These are phyloP conservation scores for Formicarius rufipectus DNA, from an alignment of 2,113 vertebrate genomes.

Conservation along the genomic window DNA sequence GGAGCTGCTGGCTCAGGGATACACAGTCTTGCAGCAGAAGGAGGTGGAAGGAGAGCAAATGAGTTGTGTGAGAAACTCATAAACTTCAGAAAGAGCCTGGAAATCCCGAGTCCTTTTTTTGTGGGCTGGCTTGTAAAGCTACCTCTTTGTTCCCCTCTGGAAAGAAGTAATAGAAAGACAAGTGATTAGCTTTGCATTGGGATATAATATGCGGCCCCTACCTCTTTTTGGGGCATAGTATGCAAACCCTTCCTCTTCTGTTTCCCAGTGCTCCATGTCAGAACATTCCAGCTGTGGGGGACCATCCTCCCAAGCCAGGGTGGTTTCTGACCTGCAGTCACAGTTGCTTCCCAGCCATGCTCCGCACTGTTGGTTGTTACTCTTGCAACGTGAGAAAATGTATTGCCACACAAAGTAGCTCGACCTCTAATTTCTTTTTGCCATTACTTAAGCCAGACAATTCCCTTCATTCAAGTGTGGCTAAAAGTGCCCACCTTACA, in stretches of 20 bases:
- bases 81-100: neutral
- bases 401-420: neutral
- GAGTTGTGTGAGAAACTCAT: neutral
- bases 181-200: neutral
- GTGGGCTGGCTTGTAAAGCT: neutral
- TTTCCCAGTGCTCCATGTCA: neutral
- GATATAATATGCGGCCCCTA: neutral
- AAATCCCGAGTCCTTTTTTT: neutral
- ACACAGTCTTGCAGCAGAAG: neutral
- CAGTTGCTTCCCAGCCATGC: rapidly evolving
- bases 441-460: neutral
- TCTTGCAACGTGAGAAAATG: too few relatives aligned
- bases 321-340: neutral
- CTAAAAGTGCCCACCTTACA: neutral
- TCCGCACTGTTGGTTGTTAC: neutral
- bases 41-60: neutral
- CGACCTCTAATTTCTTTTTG: neutral
- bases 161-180: neutral
- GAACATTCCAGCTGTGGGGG: neutral
- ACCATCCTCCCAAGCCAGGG: neutral
- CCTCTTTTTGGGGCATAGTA: too few relatives aligned
- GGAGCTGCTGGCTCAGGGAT: neutral
- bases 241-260: neutral
- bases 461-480: neutral
- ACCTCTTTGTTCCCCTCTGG: neutral